Evolutionary conservation across 1,140 invertebrate genomes (phyloP).

Genomic region (Drosophila kohkoa): DNA sequence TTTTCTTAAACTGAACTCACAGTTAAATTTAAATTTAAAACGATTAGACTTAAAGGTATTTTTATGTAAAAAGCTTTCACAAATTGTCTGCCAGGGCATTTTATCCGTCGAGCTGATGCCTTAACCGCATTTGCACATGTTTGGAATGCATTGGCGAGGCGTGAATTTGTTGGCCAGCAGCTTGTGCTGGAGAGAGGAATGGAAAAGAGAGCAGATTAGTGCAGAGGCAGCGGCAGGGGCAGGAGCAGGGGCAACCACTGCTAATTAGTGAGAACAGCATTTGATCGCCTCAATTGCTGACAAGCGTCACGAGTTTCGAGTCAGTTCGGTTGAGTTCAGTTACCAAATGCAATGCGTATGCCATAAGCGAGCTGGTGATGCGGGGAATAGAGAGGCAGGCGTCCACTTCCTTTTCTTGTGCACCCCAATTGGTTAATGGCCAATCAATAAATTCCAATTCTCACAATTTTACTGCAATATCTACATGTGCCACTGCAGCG

Average conservation of each 20-base stretch:
- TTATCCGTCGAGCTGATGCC: neutral
- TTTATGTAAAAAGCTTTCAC: neutral
- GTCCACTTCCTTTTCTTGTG: conserved; percentile 39
- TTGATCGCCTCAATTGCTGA: conserved; percentile 46
- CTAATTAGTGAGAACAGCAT: conserved; percentile 47
- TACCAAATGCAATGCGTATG: conserved; percentile 15
- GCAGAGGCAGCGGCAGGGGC: neutral
- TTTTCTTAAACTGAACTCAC: neutral
- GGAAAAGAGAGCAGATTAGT: neutral
- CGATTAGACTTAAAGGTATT: too few relatives aligned
- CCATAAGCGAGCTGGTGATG: neutral
- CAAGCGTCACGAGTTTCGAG: conserved; percentile 25
- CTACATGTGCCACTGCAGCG: conserved; percentile 76
- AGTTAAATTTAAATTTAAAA: neutral
- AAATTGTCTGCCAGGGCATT: neutral
- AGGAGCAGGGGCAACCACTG: conserved; percentile 15
- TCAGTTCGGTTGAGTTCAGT: conserved; percentile 8
- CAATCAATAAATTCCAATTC: conserved; percentile 84
- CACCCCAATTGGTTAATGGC: conserved; percentile 77
- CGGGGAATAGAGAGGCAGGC: neutral
- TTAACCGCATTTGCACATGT: conserved; percentile 22
- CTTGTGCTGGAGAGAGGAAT: neutral
- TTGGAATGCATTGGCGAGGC: conserved; percentile 58
- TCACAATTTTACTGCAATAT: conserved; percentile 82
- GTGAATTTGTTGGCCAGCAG: conserved; percentile 63